These are phyloP conservation scores for Nothoprocta pentlandii DNA, from an alignment of 2,113 vertebrate species.

Conservation along the genomic window DNA sequence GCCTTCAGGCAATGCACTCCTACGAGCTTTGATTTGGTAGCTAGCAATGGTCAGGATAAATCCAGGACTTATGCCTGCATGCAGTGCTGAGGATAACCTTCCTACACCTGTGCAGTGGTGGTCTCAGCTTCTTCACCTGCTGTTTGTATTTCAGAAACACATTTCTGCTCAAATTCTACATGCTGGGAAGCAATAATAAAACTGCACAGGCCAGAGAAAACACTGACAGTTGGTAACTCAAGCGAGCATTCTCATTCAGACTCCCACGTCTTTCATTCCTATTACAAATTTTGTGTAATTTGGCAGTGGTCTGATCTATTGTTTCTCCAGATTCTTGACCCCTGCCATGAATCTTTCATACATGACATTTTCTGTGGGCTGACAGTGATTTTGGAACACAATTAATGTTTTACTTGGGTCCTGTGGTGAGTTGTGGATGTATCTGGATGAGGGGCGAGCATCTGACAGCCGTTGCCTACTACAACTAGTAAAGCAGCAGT, in stretches of 20 bases:
- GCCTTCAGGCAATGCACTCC: background rate
- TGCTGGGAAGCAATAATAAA: background rate
- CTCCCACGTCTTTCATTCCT: background rate
- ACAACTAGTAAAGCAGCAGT: background rate
- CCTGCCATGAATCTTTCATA: background rate
- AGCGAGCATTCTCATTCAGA: background rate
- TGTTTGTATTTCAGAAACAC: background rate
- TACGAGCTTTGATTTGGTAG: background rate
- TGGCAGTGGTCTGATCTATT: background rate
- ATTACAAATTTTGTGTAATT: background rate
- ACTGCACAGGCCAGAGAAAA: background rate
- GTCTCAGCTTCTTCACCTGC: background rate
- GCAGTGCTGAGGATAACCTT: rapidly evolving
- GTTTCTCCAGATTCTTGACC: slow-evolving; percentile 18
- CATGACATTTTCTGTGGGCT: background rate
- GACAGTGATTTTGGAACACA: slow-evolving; percentile 1
- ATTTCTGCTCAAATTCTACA: background rate
- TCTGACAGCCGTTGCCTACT: background rate
- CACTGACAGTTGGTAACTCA: background rate
- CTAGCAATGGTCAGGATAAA: background rate
- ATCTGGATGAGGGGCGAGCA: background rate
- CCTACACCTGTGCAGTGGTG: background rate
- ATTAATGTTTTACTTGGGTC: background rate
- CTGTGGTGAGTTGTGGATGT: background rate
- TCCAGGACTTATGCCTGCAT: background rate